Base-by-base conservation (phyloP, 2,888 invertebrate genomes). In the Actias luna region DNA sequence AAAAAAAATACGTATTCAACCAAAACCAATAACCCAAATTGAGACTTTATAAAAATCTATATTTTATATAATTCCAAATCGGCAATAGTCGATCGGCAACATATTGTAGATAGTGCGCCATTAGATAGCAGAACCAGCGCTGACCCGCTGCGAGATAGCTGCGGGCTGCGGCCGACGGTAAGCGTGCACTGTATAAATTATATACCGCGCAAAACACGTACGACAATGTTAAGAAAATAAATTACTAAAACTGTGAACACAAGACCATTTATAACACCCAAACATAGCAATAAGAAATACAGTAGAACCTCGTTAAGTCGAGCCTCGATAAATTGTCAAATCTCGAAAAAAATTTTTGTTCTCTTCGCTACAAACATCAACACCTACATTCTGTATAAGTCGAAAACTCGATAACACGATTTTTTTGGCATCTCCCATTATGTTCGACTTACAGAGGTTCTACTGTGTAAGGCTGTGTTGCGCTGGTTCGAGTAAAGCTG, bases 131-230 rank as follows among this genome's bases (percentile, higher is more conserved):
- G 22, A 39, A 39, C 36, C 36, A 29, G 18, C 33, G 60, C 39
- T 42, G 59, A 27, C 10, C 27, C 59, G 42, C n/a, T 59, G 59
- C 59, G 59, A 10, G 1, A 1, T 1, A 39, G 46, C 25, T 50
- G 25, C 46, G 46, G 46, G 12, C 46, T 14, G 22, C 59, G 27
- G 59, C 31, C 59, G 39, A 58, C 61, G 52, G 60, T 63, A 42
- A 50, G 64, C 58, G 58, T 58, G 61, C 67, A 65, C 68, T 69
- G 68, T 69, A 69, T 69, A 67, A 71, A 70, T 73, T 70, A 63
- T 69, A 64, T 55, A 18, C 29, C 36, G 55, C 59, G 59, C 59
- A 31, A 59, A 59, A 63, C 63, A 59, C 42, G 63, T 55, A 63
- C 59, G 59, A 59, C 59, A 27, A 29, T 63, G 39, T 69, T 64